Conservation (phyloP, 2,113 vertebrate species). For the Phaethornis superciliosus region DNA sequence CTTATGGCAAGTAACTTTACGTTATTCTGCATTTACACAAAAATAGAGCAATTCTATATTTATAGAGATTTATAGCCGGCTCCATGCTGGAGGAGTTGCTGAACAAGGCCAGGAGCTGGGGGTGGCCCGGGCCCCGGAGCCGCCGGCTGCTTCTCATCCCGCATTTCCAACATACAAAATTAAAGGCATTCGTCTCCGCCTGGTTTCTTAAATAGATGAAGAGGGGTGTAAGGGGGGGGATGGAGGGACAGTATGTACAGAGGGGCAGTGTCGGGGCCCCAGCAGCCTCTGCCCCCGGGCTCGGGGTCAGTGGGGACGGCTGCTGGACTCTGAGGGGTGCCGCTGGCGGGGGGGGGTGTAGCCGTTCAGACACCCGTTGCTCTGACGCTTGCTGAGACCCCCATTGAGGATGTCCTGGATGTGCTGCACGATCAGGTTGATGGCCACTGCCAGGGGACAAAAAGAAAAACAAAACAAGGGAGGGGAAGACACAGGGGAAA, state of each 20-base stretch:
- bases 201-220: conserved; percentile 73
- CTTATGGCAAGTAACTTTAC: conserved; percentile 72
- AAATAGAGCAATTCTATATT: conserved; percentile 79
- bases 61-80: conserved; percentile 74
- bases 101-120: conserved; percentile 60
- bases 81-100: conserved; percentile 61
- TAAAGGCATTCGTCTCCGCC: conserved; percentile 67
- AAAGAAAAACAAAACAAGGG: background rate
- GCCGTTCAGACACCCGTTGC: conserved; percentile 85
- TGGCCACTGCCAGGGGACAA: conserved; percentile 86
- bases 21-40: conserved; percentile 77
- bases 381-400: conserved; percentile 89
- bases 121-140: conserved; percentile 24
- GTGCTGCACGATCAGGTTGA: conserved; percentile 98
- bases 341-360: conserved; percentile 84
- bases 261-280: background rate
- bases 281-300: background rate
- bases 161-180: conserved; percentile 64
- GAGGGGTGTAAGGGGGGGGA: background rate
- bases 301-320: conserved; percentile 90
- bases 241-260: conserved; percentile 54
- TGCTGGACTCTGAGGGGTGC: conserved; percentile 91
- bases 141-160: conserved; percentile 29
- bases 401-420: conserved; percentile 98
- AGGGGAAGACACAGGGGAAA: background rate